Percentiles rank a stretch among this genome's conserved stretches.
Evolutionary conservation across 2,797 vertebrate genomes (phyloP).

Genomic region (Enoplosus armatus): DNA sequence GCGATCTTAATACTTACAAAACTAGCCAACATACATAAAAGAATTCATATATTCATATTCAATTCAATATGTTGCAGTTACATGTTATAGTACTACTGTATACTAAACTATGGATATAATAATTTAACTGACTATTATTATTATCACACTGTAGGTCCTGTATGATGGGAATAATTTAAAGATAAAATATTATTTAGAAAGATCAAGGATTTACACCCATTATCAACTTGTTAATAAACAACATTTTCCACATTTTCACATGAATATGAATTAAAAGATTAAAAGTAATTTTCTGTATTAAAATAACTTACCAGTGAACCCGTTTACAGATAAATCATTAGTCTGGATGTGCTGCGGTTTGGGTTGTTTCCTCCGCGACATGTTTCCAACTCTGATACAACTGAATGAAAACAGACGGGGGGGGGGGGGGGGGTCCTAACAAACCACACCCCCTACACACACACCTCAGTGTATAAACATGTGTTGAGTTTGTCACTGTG

Average conservation of each 20-base stretch:
- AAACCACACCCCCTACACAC: neutral
- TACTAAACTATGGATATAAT: neutral
- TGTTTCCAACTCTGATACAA: conserved; percentile 87
- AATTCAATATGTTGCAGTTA: neutral
- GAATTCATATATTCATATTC: too few species aligned
- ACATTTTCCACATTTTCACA: neutral
- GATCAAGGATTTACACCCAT: neutral
- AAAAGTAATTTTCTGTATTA: neutral
- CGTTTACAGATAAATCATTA: conserved; percentile 86
- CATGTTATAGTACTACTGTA: neutral
- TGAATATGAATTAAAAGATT: neutral
- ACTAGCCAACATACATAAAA: neutral
- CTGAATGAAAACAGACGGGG: conserved; percentile 84
- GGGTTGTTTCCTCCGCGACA: conserved; percentile 93
- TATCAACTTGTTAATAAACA: neutral
- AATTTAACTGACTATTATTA: neutral
- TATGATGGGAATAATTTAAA: neutral
- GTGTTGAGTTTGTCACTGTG: neutral
- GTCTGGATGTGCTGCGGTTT: conserved; percentile 91
- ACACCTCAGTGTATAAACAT: neutral
- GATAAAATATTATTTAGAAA: neutral
- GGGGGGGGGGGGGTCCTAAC: neutral
- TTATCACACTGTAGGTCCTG: neutral
- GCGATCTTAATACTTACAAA: neutral
- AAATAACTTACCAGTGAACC: conserved; percentile 87